Conservation (phyloP, 1,140 invertebrate genomes). For the Drosophila repleta region DNA sequence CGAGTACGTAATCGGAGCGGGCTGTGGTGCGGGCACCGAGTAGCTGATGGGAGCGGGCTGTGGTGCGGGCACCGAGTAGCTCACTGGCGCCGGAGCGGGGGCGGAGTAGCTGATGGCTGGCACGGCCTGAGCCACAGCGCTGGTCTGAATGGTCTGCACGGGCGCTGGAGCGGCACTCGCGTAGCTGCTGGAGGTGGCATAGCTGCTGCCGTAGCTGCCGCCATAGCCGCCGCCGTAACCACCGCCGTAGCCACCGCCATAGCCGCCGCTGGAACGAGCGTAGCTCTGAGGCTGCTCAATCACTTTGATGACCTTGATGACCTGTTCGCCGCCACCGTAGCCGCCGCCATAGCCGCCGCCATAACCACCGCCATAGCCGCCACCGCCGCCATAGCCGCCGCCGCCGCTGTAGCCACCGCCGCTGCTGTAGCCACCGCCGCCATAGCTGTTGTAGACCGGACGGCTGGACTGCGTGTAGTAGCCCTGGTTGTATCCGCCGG, state of each 20-base stretch:
- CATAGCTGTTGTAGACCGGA: conserved; percentile 58
- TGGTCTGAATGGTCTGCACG: conserved; percentile 9
- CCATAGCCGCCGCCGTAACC: conserved; percentile 16
- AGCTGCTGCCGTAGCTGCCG: conserved; percentile 34
- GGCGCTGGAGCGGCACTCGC: conserved; percentile 18
- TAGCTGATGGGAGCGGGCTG: conserved; percentile 16
- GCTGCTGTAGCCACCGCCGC: conserved; percentile 28
- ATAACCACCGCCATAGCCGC: conserved; percentile 34
- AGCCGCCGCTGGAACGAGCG: conserved; percentile 36
- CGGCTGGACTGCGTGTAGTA: conserved; percentile 69
- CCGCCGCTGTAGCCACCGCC: conserved; percentile 31
- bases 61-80: conserved; percentile 19
- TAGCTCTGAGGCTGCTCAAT: conserved; percentile 58
- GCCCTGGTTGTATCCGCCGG: conserved; percentile 64
- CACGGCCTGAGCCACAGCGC: conserved; percentile 20
- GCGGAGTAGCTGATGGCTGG: conserved; percentile 41
- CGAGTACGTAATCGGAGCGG: conserved; percentile 27
- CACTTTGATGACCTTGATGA: conserved; percentile 70
- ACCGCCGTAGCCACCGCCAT: conserved; percentile 33
- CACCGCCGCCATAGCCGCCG: conserved; percentile 22
- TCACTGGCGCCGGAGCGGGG: conserved; percentile 26
- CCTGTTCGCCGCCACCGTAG: conserved; percentile 58
- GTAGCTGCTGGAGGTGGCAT: conserved; percentile 37
- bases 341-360: conserved; percentile 45
- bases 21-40: conserved; percentile 3